Evolutionary conservation across 2,113 vertebrate genomes (phyloP), one percentile per base, ranked within the genome.

Genomic region (Passer montanus): DNA sequence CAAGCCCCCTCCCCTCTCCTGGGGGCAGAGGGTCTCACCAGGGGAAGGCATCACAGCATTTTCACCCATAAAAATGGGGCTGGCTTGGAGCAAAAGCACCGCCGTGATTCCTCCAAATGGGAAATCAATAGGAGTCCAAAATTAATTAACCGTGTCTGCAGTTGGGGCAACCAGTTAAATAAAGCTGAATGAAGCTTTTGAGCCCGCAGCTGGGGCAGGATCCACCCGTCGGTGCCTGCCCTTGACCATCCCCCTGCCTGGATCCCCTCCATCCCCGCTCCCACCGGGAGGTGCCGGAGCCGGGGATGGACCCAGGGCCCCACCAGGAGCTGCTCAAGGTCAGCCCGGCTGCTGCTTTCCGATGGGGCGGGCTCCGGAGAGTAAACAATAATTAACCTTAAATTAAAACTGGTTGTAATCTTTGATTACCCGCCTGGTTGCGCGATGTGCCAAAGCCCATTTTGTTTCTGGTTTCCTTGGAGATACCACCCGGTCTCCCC

Each of bases 361-460:
- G 12, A 52, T 1, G 6, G 93, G 92, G 72, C 10, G 11, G 83
- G 64, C 93, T 85, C 86, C 44, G 17, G 93, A 95, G 96, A 95
- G 95, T 95, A 97, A 97, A 97, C 84, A 97, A 96, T 93, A 94
- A 95, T 96, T 97, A 97, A 97, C 96, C 95, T 97, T 94, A 95
- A 96, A 96, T 97, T 96, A 96, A 94, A 96, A 93, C 78, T 26
- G 93, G 56, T 90, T 91, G 91, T 94, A 96, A 93, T 95, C 94
- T 94, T 63, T 90, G 93, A 95, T 91, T 89, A 67, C 91, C 81
- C 67, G 49, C 80, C 75, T 49, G 70, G 80, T 81, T 75, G 55
- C 3, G 86, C 20, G 5, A 83, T 68, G 90, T 90, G 91, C 94
- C 77, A 67, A 94, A 89, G 91, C 95, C 91, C 94, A 79, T 94